These are phyloP conservation scores for Apeira syringaria DNA, from an alignment of 2,888 invertebrate genomes.

Conservation along the genomic window DNA sequence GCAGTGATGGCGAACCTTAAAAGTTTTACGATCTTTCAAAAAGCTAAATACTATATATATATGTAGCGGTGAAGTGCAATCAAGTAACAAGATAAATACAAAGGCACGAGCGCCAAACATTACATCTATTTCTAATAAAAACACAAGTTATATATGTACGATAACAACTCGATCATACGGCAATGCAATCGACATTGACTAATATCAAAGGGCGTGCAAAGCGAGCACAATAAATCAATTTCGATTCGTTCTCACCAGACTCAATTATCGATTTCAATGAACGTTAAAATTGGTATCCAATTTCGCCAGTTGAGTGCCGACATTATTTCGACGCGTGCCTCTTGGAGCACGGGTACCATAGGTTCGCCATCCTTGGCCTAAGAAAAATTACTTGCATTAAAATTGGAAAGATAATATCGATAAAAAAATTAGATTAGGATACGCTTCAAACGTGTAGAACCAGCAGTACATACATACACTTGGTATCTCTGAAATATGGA, in stretches of 20 bases:
- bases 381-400: conserved; percentile 8
- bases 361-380: conserved; percentile 21
- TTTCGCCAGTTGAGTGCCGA: conserved; percentile 17
- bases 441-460: no score
- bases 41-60: no score
- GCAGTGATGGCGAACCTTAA: conserved; percentile 16
- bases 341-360: conserved; percentile 1
- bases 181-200: conserved; percentile 1
- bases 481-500: no score
- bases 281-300: conserved; percentile 21
- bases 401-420: not conserved
- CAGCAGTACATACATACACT: no score
- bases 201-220: conserved; percentile 35
- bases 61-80: conserved; percentile 4
- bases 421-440: conserved; percentile 38
- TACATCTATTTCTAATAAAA: conserved; percentile 5
- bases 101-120: conserved; percentile 13
- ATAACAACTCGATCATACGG: conserved; percentile 3
- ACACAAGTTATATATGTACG: not conserved
- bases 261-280: conserved; percentile 9
- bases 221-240: conserved; percentile 8
- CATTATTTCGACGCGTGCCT: conserved; percentile 18
- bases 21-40: not conserved
- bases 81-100: not conserved
- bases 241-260: conserved; percentile 9